A percentile compares a stretch with the other conserved stretches of the same genome.
These are phyloP conservation scores for Phyllopteryx taeniolatus DNA, from an alignment of 2,113 vertebrate genomes.

Conservation along the genomic window DNA sequence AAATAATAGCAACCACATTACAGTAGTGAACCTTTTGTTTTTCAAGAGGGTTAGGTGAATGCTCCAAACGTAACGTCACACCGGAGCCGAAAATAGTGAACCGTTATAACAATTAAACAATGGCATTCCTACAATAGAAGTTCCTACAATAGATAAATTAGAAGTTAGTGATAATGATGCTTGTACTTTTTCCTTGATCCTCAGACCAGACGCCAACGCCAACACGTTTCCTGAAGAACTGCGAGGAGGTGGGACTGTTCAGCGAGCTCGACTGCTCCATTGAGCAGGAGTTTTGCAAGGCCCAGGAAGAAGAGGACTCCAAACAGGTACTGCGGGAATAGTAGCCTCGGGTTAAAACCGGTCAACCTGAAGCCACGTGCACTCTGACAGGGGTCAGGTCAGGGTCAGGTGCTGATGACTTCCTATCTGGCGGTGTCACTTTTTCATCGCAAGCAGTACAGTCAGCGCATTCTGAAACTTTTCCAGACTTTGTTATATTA, in stretches of 20 bases:
- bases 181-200: constrained; percentile 45
- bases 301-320: constrained; percentile 93
- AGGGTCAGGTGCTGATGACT: constrained; percentile 11
- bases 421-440: constrained; percentile 26
- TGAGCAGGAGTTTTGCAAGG: constrained; percentile 96
- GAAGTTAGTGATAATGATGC: background rate
- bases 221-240: constrained; percentile 97
- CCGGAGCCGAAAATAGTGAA: no score
- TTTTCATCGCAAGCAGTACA: background rate
- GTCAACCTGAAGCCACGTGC: constrained; percentile 31
- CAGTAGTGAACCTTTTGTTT: constrained; percentile 6
- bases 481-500: background rate
- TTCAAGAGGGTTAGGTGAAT: background rate
- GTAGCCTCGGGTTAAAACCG: constrained; percentile 5
- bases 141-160: background rate
- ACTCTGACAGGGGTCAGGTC: constrained; percentile 14
- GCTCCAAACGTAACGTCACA: background rate
- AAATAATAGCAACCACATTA: constrained; percentile 4
- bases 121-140: background rate
- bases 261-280: constrained; percentile 96
- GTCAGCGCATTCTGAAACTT: background rate
- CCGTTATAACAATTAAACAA: background rate
- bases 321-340: constrained; percentile 82
- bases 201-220: constrained; percentile 98
- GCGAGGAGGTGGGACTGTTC: constrained; percentile 97